These are phyloP conservation scores for Himalopsyche kuldschensis DNA, from an alignment of 2,888 invertebrate species.

Conservation along the genomic window DNA sequence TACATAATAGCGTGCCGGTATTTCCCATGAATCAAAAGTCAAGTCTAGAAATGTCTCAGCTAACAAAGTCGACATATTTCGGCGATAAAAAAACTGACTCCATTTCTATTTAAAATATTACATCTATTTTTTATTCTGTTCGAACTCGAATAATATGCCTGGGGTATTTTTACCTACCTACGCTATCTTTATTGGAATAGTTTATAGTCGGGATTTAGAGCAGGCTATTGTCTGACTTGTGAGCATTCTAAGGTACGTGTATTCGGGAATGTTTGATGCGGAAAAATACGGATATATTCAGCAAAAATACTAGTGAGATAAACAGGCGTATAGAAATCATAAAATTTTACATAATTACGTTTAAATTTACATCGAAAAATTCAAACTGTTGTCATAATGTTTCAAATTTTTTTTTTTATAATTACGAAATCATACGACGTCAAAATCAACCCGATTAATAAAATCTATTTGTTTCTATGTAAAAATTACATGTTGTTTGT, in stretches of 20 bases:
- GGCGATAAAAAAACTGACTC: slow-evolving; percentile 29
- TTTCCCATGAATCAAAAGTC: slow-evolving; percentile 32
- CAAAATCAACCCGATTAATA: too few species aligned
- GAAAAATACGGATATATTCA: background rate
- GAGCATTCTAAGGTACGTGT: background rate
- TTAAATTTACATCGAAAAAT: too few species aligned
- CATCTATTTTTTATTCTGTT: slow-evolving; percentile 23
- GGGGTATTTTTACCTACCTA: background rate
- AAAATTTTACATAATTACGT: too few species aligned
- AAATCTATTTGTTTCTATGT: too few species aligned
- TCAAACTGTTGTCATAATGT: too few species aligned
- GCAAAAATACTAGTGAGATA: too few species aligned
- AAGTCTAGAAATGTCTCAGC: slow-evolving; percentile 29
- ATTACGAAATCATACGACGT: too few species aligned
- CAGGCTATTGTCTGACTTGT: background rate
- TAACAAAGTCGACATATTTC: slow-evolving; percentile 28
- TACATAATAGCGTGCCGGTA: slow-evolving; percentile 21
- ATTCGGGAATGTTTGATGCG: background rate
- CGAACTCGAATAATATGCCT: background rate
- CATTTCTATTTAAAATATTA: slow-evolving; percentile 32
- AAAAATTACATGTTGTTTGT: too few species aligned
- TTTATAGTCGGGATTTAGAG: background rate
- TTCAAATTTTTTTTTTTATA: too few species aligned
- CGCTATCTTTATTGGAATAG: background rate
- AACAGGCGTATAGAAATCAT: too few species aligned